phyloP scores from a whole-genome alignment of 2,888 invertebrate genomes.

The Drosophila hawaiiensis region DNA sequence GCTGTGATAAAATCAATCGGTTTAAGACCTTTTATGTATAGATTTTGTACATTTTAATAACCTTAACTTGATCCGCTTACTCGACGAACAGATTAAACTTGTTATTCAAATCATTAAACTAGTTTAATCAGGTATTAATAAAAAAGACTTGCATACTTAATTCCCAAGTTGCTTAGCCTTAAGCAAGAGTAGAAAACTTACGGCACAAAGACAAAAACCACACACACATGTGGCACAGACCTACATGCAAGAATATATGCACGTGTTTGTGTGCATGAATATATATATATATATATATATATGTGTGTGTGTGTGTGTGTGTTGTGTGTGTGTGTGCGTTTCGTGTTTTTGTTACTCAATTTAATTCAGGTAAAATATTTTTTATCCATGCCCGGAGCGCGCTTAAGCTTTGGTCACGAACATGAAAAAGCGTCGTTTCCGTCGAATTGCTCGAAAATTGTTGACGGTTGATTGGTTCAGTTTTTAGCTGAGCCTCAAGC shows the following conservation, averaged over 20 bases:
- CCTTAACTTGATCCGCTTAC: not conserved
- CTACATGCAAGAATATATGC: conserved; percentile 19
- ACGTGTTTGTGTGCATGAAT: conserved; percentile 5
- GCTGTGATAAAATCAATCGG: not conserved
- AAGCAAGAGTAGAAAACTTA: conserved; percentile 30
- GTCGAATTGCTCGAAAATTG: conserved; percentile 76
- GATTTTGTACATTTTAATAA: not conserved
- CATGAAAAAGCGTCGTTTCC: conserved; percentile 76
- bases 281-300: not conserved
- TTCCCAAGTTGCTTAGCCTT: not conserved
- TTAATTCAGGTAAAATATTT: conserved; percentile 83
- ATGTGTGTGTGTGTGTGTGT: conserved; percentile 2
- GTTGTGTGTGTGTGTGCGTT: conserved; percentile 65
- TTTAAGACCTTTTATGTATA: not conserved
- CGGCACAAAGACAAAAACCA: conserved; percentile 32
- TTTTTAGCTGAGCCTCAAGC: conserved; percentile 51
- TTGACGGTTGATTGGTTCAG: conserved; percentile 78
- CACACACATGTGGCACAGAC: conserved; percentile 19
- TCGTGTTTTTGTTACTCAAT: conserved; percentile 82
- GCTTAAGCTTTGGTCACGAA: conserved; percentile 77
- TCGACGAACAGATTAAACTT: not conserved
- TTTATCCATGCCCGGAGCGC: conserved; percentile 51
- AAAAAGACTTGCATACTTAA: not conserved
- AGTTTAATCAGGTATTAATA: not conserved
- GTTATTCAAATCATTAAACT: not conserved